These are phyloP conservation scores for Ptyas mucosa DNA, from an alignment of 2,113 vertebrate species.

Conservation along the genomic window DNA sequence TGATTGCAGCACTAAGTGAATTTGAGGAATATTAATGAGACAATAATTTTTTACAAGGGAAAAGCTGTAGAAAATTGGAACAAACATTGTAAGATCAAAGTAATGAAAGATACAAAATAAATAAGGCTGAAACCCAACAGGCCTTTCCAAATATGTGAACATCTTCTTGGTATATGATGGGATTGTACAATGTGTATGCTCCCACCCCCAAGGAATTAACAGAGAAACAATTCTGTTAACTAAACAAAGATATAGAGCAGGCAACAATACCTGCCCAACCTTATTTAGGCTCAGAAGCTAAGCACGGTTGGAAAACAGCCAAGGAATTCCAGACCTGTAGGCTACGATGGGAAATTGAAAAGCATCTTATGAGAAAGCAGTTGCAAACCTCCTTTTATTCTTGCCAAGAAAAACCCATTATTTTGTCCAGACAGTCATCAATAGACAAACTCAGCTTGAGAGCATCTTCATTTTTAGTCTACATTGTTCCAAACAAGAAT, in stretches of 20 bases:
- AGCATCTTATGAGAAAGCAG: not conserved
- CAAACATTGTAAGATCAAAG: not conserved
- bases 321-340: not conserved
- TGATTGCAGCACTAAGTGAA: not conserved
- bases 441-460: not conserved
- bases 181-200: not conserved
- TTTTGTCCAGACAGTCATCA: not conserved
- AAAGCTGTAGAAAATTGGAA: not conserved
- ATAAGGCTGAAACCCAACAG: not conserved
- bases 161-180: not conserved
- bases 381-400: not conserved
- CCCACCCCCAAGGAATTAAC: not conserved
- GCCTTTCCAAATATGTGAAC: not conserved
- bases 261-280: not conserved
- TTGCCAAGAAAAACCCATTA: not conserved
- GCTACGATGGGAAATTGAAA: not conserved
- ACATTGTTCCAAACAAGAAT: not conserved
- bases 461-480: not conserved
- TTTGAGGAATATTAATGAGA: not conserved
- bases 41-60: not conserved
- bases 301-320: not conserved
- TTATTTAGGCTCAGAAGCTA: not conserved
- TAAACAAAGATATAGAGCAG: not conserved
- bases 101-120: not conserved
- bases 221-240: not conserved